Evolutionary conservation across 2,888 invertebrate species (phyloP), one percentile per base, ranked within the genome.

Genomic region (Cheilosia scutellata): DNA sequence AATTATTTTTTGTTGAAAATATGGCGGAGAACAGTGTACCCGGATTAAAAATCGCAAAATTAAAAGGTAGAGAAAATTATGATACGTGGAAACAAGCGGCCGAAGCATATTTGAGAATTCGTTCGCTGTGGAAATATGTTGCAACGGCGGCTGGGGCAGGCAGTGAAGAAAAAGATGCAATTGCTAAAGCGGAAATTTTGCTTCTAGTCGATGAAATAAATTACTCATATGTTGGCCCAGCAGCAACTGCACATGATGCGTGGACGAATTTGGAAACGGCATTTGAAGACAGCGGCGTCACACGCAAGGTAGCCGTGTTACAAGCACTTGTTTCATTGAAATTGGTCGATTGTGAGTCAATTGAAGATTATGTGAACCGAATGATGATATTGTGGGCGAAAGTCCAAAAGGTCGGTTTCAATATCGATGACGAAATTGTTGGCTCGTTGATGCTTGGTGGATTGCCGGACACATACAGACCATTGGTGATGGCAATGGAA

Each of bases 301-400:
- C 49, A 37, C 49, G 71, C 47, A 72, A 72, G 51, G 72, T 72
- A 51, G 62, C 62, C 33, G 40, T 72, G 16, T 53, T 72, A 49
- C 60, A 72, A 62, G 51, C 49, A 72, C 51, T 71, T 33, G 62
- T 62, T 7, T 62, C 51, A 40, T n/a, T 62, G 40, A 72, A 51
- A 40, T 40, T 60, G 29, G 29, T 40, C 11, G 72, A 60, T 49
- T 71, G 58, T 51, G 49, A 49, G 13, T 60, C 71, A 60, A 71
- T 71, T 31, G 53, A 62, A 7, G 72, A 74, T 25, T 74, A 63
- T n/a, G 55, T 74, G 2, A 74, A 57, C 55, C 33, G 55, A 16
- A 74, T 74, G 44, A 55, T 55, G 53, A 55, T 55, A 42, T 47
- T 74, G 37, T 74, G 55, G 63, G 44, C 57, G 2, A 63, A 65